phyloP scores from a whole-genome alignment of 2,797 vertebrate genomes.

The Centropyge bicolor region DNA sequence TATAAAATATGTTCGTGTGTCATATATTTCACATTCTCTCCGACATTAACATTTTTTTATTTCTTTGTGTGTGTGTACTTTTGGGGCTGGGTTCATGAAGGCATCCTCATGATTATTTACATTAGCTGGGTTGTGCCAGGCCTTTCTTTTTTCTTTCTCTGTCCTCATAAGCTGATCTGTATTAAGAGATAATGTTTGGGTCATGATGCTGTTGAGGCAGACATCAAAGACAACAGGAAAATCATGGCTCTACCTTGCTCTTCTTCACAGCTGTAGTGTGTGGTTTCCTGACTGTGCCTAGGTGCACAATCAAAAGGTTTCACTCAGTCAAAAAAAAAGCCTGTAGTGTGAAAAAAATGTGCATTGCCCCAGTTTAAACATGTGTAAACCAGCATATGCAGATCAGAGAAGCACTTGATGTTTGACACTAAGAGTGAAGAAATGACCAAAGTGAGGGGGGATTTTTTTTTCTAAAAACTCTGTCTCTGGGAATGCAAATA shows the following conservation, averaged over 20 bases:
- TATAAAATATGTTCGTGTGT: no score
- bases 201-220: neutral
- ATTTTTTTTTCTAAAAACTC: neutral
- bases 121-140: neutral
- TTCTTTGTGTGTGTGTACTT: neutral
- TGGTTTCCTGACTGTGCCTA: constrained; percentile 55
- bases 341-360: neutral
- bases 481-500: constrained; percentile 48
- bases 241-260: accelerated
- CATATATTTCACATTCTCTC: neutral
- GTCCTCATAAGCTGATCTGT: no score
- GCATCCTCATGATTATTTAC: neutral
- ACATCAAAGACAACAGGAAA: neutral
- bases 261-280: constrained; percentile 20
- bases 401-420: neutral
- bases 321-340: constrained; percentile 29
- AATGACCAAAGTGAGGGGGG: neutral
- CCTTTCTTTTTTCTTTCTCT: neutral
- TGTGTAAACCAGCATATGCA: neutral
- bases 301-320: constrained; percentile 59
- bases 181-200: neutral
- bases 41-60: neutral
- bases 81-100: neutral
- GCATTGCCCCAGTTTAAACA: neutral
- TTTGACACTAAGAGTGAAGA: constrained; percentile 11